Base-by-base conservation (phyloP, 2,797 vertebrate species). In the Chrosomus eos region DNA sequence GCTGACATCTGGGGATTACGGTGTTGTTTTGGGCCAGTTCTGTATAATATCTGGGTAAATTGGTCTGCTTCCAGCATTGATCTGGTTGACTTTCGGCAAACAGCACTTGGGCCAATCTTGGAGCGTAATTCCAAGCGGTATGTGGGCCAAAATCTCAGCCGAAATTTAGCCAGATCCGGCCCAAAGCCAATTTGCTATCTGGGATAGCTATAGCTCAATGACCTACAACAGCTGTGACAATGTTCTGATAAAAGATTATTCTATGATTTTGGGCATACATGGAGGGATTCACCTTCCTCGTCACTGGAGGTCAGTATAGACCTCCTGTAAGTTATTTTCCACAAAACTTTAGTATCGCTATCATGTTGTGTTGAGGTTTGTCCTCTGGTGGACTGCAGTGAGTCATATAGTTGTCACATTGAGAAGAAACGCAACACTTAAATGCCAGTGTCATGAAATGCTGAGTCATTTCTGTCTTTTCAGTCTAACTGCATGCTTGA, bases 261-360 rank as follows among this genome's bases (percentile, higher is more conserved):
- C 11, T 7, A 6, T 7, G 14, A 72, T 72, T 48, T 9, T 11
- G 16, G 43, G 4, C n/a, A 19, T 23, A 55, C 1, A 55, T 53
- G 21, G 21, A 53, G 31, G 10, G 10, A 55, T 75, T n/a, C 51
- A 53, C 26, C 9, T 51, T 43, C 10, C 23, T 40, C 14, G 21
- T 48, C 81, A 64, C 81, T 74, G 60, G 81, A 75, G 55, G 81
- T 83, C 81, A 66, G 40, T 83, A 66, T 83, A 48, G 26, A 82
- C 68, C 53, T 64, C 21, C 80, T 48, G 53, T 18, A 51, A 9
- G 9, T 13, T 38, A 16, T 68, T 36, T 36, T 53, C 28, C 28
- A 53, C 10, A 28, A 31, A 66, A 14, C 7, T 2, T 45, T 79
- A 36, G 18, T 19, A 26, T 53, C 8, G 16, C 36, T 81, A 13